Percentiles rank a stretch among this genome's conserved stretches.
Evolutionary conservation across 2,113 vertebrate genomes (phyloP).

Genomic region (Muscicapa adusta): DNA sequence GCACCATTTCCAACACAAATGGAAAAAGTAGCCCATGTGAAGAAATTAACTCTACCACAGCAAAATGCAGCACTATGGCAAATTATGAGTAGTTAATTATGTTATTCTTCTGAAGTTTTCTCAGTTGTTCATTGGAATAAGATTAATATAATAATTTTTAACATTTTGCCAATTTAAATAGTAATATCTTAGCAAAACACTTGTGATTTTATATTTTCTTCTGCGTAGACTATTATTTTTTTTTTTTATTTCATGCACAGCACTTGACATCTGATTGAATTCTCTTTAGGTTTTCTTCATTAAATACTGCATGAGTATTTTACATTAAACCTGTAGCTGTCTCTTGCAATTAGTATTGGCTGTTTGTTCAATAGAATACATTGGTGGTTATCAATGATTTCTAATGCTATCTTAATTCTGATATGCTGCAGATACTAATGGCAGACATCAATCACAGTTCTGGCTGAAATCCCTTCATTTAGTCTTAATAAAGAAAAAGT

Average conservation of each 20-base stretch:
- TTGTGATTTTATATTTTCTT: not conserved
- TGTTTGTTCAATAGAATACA: not conserved
- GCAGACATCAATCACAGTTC: not conserved
- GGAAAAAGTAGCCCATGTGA: not conserved
- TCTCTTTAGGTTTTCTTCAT: not conserved
- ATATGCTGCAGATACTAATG: not conserved
- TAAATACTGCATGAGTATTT: not conserved
- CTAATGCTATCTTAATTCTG: not conserved
- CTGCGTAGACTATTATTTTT: not conserved
- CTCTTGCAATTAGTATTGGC: constrained; percentile 1
- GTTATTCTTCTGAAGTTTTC: not conserved
- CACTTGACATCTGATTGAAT: not conserved
- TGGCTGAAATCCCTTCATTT: not conserved
- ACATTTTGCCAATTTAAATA: not conserved
- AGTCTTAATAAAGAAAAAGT: not conserved
- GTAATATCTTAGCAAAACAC: not conserved
- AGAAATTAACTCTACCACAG: not conserved
- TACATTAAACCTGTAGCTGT: not conserved
- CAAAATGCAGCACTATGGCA: not conserved
- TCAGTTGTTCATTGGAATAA: not conserved
- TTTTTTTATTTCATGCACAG: not conserved
- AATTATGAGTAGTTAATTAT: not conserved
- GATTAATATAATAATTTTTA: not conserved
- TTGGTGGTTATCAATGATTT: not conserved
- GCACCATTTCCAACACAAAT: not conserved